These are phyloP conservation scores for Callospermophilus lateralis DNA, from an alignment of 2,113 vertebrate species.

Conservation along the genomic window DNA sequence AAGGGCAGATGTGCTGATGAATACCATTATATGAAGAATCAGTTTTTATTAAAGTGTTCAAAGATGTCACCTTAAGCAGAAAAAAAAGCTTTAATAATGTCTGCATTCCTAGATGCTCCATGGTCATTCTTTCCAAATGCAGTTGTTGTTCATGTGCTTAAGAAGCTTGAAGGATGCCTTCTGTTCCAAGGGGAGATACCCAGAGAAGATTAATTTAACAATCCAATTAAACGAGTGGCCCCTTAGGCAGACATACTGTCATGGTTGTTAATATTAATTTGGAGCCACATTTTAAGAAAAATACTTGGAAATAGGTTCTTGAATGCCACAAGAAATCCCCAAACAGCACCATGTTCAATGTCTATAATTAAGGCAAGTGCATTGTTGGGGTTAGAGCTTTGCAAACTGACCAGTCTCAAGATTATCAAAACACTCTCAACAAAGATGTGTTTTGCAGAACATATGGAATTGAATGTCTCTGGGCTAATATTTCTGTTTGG, in stretches of 20 bases:
- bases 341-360: background rate
- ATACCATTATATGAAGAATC: conserved; percentile 95
- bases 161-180: background rate
- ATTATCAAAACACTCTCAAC: conserved; percentile 21
- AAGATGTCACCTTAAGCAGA: conserved; percentile 96
- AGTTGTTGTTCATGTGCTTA: background rate
- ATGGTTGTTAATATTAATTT: background rate
- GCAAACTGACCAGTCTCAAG: background rate
- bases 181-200: background rate
- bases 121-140: background rate
- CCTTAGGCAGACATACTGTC: background rate
- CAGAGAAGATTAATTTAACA: background rate
- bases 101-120: background rate
- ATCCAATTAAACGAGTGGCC: background rate
- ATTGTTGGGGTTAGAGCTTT: background rate
- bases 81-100: conserved; percentile 91
- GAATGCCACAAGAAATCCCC: background rate
- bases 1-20: conserved; percentile 95
- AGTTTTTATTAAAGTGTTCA: conserved; percentile 95
- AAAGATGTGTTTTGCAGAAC: background rate
- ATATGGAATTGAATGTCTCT: conserved; percentile 26
- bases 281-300: background rate
- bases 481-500: conserved; percentile 37
- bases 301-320: background rate
- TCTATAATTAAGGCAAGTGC: background rate